phyloP scores from a whole-genome alignment of 2,797 vertebrate genomes.

The Coilia nasus region DNA sequence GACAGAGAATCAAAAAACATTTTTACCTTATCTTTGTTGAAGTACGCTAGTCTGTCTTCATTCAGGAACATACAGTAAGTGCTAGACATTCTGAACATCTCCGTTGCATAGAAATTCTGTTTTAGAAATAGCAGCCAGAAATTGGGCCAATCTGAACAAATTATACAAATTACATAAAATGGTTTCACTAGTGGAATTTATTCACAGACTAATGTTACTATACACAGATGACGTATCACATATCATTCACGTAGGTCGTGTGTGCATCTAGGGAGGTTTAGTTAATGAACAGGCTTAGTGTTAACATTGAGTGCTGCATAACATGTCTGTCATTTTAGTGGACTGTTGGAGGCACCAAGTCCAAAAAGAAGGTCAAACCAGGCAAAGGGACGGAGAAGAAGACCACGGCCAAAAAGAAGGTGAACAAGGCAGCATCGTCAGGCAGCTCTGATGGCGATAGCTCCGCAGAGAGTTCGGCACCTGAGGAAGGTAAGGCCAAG shows the following conservation, averaged over 20 bases:
- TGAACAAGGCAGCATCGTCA: slow-evolving; percentile 89
- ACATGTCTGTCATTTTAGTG: slow-evolving; percentile 73
- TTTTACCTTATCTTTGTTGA: no score
- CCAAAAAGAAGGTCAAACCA: slow-evolving; percentile 92
- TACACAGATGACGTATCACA: neutral
- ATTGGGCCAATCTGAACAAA: no score
- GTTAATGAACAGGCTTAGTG: neutral
- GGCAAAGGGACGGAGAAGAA: slow-evolving; percentile 92
- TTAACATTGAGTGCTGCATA: neutral
- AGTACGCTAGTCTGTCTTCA: no score
- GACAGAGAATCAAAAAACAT: no score
- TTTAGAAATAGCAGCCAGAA: no score
- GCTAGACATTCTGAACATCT: no score
- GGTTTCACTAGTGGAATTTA: neutral
- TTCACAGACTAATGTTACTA: neutral
- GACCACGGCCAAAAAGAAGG: slow-evolving; percentile 86
- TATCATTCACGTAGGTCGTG: neutral
- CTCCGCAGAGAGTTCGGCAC: slow-evolving; percentile 94
- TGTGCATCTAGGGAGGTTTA: neutral
- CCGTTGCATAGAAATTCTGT: no score
- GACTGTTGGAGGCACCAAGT: slow-evolving; percentile 96
- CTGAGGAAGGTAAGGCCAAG: slow-evolving; percentile 89
- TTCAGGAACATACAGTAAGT: no score
- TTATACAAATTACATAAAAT: no score
- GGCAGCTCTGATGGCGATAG: slow-evolving; percentile 96